Evolutionary conservation across 2,797 vertebrate genomes (phyloP), one percentile per base, ranked within the genome.

Genomic region (Hapalemur alaotrensis): DNA sequence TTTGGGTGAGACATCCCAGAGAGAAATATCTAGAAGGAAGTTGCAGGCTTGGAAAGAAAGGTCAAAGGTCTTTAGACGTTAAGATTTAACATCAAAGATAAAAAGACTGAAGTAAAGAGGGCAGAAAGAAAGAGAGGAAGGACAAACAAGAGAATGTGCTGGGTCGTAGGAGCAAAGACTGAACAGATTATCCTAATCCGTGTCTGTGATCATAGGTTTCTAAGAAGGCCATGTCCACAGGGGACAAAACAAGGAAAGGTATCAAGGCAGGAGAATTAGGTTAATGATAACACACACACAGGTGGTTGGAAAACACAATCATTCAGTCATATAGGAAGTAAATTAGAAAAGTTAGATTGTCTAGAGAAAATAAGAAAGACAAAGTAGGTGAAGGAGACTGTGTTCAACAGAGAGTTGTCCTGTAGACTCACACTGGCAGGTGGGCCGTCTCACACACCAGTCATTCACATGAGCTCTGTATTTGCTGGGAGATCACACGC

Each of bases 351-450:
- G 63, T 50, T 28, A 32, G 43, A 10, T 3, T 5, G 4, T 28
- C 43, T 5, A 50, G 23, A 87, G 32, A 79, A 95, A 63, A 92
- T 15, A n/a, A 18, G 7, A 75, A 83, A 50, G 54, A 48, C 38
- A 25, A 43, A 46, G 20, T 0, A 38, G 54, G 54, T 28, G 3
- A 20, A 38, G 20, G 4, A 50, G 50, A 75, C 38, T 32, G 50
- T 2, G 35, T 30, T 67, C 1, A 0, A n/a, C n/a, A 13, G 65
- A 50, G 23, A 48, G 32, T 0, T 15, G 20, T 3, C 52, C 65
- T 32, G 7, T 0, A 52, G 57, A 32, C 32, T 4, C 4, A n/a
- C 38, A 28, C 0, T 4, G 0, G 28, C 20, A 59, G 5, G 3
- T 0, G 35, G 61, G 67, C 57, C 4, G n/a, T 25, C 73, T 52